phyloP scores from a whole-genome alignment of 1,140 invertebrate genomes.

The Zaprionus kolodkinae region DNA sequence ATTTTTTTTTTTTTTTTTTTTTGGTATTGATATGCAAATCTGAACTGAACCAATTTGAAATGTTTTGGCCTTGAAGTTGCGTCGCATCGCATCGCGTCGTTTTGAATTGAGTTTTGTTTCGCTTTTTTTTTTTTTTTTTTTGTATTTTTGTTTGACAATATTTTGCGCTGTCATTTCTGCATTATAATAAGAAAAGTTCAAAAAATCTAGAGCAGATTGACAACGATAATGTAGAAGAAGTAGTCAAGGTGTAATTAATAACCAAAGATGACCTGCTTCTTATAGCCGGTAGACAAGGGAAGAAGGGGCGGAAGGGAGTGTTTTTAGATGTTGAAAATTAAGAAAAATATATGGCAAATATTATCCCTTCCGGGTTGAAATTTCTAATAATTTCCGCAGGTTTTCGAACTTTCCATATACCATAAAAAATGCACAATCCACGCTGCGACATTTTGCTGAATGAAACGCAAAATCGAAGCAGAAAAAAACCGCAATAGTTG shows the following conservation, averaged over 20 bases:
- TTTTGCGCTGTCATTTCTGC: slow-evolving; percentile 31
- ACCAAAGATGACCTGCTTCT: background rate
- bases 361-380: background rate
- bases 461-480: slow-evolving; percentile 10
- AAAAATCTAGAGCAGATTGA: slow-evolving; percentile 14
- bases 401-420: slow-evolving; percentile 4
- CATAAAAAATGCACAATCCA: slow-evolving; percentile 1
- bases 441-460: background rate
- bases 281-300: background rate
- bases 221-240: slow-evolving; percentile 10
- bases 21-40: slow-evolving; percentile 68
- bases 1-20: slow-evolving; percentile 18
- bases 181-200: slow-evolving; percentile 32
- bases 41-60: slow-evolving; percentile 63
- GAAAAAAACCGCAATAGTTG: slow-evolving; percentile 14
- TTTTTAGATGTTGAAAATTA: background rate
- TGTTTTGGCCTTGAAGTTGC: slow-evolving; percentile 70
- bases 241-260: slow-evolving; percentile 1
- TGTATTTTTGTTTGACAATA: slow-evolving; percentile 43
- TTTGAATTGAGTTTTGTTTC: slow-evolving; percentile 16
- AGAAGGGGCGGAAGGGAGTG: background rate
- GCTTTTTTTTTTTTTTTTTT: too few relatives aligned
- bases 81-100: background rate
- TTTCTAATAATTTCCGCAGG: background rate
- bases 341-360: too few relatives aligned